These are phyloP conservation scores for Diorhabda carinulata DNA, from an alignment of 1,140 invertebrate genomes.

Conservation along the genomic window DNA sequence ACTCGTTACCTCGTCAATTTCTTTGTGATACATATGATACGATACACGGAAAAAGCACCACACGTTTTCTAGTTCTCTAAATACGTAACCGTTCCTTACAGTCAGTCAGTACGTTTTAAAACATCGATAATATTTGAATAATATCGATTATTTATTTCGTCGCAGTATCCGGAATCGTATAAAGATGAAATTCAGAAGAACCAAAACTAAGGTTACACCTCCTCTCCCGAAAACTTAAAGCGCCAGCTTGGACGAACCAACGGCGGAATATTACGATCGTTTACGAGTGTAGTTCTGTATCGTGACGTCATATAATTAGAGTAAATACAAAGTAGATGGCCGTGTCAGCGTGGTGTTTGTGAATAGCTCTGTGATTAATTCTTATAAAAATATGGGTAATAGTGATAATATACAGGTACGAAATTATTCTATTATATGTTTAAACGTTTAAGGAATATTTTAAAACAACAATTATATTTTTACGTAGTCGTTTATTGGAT, in stretches of 20 bases:
- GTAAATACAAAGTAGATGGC: slow-evolving; percentile 73
- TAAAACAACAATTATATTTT: slow-evolving; percentile 24
- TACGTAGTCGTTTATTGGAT: slow-evolving; percentile 14
- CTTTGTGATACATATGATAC: background rate
- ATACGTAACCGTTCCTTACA: background rate
- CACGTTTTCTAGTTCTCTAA: background rate
- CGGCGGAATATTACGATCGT: slow-evolving; percentile 39
- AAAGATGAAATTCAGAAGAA: background rate
- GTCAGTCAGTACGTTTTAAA: too few species aligned
- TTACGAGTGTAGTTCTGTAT: slow-evolving; percentile 50
- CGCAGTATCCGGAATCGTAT: background rate
- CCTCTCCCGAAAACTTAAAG: slow-evolving; percentile 34
- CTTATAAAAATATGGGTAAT: slow-evolving; percentile 51
- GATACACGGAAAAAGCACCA: background rate
- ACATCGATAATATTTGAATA: too few species aligned
- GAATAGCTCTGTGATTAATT: slow-evolving; percentile 49
- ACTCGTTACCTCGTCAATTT: background rate
- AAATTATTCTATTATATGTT: slow-evolving; percentile 25
- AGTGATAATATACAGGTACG: slow-evolving; percentile 48
- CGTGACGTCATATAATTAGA: slow-evolving; percentile 73
- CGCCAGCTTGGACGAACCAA: slow-evolving; percentile 31
- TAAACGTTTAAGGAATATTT: slow-evolving; percentile 22
- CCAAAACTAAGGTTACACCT: slow-evolving; percentile 16
- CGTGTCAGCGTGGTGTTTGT: slow-evolving; percentile 59
- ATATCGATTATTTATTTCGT: background rate